Conservation (phyloP, 2,113 vertebrate species). For the Eonycteris spelaea region DNA sequence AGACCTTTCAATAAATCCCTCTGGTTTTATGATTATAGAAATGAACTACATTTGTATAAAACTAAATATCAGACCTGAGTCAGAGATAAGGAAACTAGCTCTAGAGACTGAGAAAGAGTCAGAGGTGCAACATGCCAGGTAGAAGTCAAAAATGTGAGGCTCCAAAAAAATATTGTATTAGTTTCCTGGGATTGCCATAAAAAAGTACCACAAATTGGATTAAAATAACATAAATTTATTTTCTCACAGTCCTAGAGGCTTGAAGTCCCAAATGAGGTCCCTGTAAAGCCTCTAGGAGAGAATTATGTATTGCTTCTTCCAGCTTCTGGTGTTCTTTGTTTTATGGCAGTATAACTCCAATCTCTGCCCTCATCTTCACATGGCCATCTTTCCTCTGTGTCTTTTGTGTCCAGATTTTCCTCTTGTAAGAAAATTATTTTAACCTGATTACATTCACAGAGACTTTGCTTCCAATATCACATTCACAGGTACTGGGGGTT, state of each 20-base stretch:
- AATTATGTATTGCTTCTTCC: background rate
- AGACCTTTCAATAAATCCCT: conserved; percentile 2
- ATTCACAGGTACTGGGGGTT: background rate
- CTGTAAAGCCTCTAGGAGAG: background rate
- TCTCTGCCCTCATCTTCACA: background rate
- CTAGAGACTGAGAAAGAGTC: background rate
- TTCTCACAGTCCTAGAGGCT: background rate
- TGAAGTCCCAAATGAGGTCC: background rate
- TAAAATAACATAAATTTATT: background rate
- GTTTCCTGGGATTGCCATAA: background rate
- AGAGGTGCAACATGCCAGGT: background rate
- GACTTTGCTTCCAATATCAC: background rate
- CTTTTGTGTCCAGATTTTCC: background rate
- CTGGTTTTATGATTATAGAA: conserved; percentile 4
- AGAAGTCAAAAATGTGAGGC: background rate
- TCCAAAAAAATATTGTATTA: background rate
- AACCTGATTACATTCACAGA: background rate
- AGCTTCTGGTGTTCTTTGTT: background rate
- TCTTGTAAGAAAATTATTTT: background rate
- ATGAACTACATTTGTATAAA: background rate
- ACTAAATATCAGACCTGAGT: background rate
- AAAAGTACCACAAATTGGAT: background rate
- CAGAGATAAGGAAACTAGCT: background rate
- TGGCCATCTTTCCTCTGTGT: background rate
- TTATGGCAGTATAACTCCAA: background rate